Evolutionary conservation across 2,113 vertebrate species (phyloP).

Genomic region (Dipodomys spectabilis): DNA sequence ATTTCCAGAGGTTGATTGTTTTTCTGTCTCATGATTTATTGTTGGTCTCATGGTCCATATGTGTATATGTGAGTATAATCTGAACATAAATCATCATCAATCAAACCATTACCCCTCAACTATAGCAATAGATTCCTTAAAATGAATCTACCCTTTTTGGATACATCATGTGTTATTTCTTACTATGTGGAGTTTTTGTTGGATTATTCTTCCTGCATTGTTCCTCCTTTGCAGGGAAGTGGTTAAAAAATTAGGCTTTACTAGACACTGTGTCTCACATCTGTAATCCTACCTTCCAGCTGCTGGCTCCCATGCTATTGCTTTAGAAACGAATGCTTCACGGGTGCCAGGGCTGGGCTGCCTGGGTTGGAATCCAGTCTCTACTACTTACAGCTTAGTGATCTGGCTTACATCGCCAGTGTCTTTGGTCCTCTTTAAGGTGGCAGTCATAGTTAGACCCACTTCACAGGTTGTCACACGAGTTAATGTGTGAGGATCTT

Average conservation of each 20-base stretch:
- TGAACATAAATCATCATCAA: background rate
- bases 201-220: background rate
- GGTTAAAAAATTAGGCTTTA: background rate
- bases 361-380: background rate
- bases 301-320: background rate
- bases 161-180: background rate
- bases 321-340: background rate
- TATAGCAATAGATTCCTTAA: background rate
- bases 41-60: background rate
- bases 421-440: background rate
- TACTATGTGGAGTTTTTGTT: background rate
- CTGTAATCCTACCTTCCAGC: background rate
- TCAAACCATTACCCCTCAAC: background rate
- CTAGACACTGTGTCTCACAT: background rate
- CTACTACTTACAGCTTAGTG: background rate
- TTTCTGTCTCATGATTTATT: slow-evolving; percentile 7
- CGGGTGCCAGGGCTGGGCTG: background rate
- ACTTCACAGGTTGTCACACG: background rate
- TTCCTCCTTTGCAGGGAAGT: background rate
- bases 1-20: background rate
- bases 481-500: slow-evolving; percentile 1
- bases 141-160: slow-evolving; percentile 9
- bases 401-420: background rate
- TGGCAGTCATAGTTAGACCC: background rate
- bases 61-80: background rate